Evolutionary conservation across 23 tunicate genomes (phyloP), one percentile per base, ranked within the genome.

Genomic region (Ciona savignyi): DNA sequence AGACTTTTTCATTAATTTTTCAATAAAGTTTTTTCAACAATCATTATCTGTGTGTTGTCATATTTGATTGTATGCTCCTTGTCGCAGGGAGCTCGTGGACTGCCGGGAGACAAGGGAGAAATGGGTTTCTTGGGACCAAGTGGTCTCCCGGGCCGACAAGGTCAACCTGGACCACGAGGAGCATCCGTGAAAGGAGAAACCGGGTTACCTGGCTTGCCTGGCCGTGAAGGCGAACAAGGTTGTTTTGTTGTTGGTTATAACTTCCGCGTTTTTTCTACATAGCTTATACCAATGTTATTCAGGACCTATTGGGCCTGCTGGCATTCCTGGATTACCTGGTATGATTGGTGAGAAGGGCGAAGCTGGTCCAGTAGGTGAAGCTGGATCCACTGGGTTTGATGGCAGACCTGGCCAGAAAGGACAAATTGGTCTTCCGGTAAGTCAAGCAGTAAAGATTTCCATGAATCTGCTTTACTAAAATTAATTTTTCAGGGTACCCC

Each of bases 311-410:
- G 90, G 95, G 4, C 66, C 66, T 19, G 77, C 85, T 27, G 97
- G 97, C 9, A 25, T 72, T 11, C 74, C 78, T 34, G 95, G 95
- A 19, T 29, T 35, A 4, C 72, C 29, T 11, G 95, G 95, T 31
- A 25, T 24, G 6, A 22, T 51, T 3, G 97, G 97, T 23, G 73
- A 67, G 31, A 90, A 83, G 32, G 97, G 97, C n/a, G 89, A 83
- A 35, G 31, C 51, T 11, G 97, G 97, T 11, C 24, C 48, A 60
- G 1, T 63, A 6, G 97, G 97, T 29, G 73, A 34, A 2, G 65
- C 70, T 23, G 85, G 85, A n/a, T 23, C 27, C 42, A 23, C 23
- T 33, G 89, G 89, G 2, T 28, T 64, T 2, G 66, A 61, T 6
- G 89, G 89, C 70, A 70, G 32, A 32, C 23, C 48, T 70, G 89